A percentile compares a stretch with the other conserved stretches of the same genome.
These are phyloP conservation scores for Encarsia formosa DNA, from an alignment of 2,888 invertebrate genomes.

Conservation along the genomic window DNA sequence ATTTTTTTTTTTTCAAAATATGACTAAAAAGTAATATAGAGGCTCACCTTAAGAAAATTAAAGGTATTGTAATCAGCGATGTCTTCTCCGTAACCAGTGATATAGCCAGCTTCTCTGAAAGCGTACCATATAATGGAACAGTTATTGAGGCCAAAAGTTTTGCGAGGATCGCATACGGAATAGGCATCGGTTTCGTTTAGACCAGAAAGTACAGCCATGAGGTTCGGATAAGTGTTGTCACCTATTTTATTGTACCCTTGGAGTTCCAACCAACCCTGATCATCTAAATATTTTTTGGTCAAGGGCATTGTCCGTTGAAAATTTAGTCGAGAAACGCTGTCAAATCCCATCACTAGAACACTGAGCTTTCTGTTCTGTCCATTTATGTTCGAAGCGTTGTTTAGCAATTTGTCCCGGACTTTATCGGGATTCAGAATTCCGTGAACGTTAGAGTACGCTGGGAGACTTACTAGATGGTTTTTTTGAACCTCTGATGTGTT, in stretches of 20 bases:
- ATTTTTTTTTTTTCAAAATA: too few relatives aligned
- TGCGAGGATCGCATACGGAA: constrained; percentile 55
- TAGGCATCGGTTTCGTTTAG: constrained; percentile 54
- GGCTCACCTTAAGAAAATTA: constrained; percentile 62
- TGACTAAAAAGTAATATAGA: too few relatives aligned
- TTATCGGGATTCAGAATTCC: constrained; percentile 55
- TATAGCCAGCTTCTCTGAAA: constrained; percentile 67
- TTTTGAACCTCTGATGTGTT: constrained; percentile 30
- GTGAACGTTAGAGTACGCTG: constrained; percentile 59
- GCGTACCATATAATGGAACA: constrained; percentile 75
- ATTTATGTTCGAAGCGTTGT: too few relatives aligned
- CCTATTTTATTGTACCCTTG: constrained; percentile 76
- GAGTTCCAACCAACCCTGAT: constrained; percentile 67
- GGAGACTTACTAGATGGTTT: too few relatives aligned
- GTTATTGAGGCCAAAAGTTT: constrained; percentile 58
- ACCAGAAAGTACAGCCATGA: constrained; percentile 79
- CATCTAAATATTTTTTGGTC: constrained; percentile 64
- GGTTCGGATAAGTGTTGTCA: constrained; percentile 87
- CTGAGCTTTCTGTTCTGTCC: constrained; percentile 55
- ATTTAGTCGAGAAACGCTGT: constrained; percentile 78
- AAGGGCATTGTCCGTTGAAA: constrained; percentile 71
- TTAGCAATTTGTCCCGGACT: too few relatives aligned
- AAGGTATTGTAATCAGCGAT: constrained; percentile 69
- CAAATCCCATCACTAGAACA: constrained; percentile 77
- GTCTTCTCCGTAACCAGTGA: constrained; percentile 79